phyloP scores from a whole-genome alignment of 2,797 vertebrate species.

The Oryzias sinensis region DNA sequence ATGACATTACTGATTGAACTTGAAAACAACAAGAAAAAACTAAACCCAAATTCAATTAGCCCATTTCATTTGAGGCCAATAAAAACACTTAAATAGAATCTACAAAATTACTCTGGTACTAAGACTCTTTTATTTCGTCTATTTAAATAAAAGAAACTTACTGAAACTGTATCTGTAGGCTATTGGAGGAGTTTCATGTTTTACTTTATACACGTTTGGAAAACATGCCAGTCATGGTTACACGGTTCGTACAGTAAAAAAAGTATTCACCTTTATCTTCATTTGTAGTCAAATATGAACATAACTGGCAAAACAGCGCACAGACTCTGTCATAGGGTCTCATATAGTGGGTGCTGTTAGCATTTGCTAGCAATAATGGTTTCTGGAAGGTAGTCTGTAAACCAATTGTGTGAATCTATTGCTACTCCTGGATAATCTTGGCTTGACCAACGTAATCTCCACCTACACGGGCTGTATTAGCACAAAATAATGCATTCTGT shows the following conservation, averaged over 20 bases:
- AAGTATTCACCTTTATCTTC: background rate
- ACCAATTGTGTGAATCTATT: background rate
- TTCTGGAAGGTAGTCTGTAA: constrained; percentile 21
- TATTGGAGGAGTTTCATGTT: too few species aligned
- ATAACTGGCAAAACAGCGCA: constrained; percentile 31
- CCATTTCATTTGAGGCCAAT: too few species aligned
- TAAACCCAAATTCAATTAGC: too few species aligned
- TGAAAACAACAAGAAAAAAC: too few species aligned
- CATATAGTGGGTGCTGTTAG: constrained; percentile 50
- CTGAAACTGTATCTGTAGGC: too few species aligned
- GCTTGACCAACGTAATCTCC: constrained; percentile 1
- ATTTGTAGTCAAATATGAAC: background rate
- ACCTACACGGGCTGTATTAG: constrained; percentile 1
- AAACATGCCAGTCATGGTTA: background rate
- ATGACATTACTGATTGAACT: too few species aligned
- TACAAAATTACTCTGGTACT: too few species aligned
- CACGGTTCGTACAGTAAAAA: background rate
- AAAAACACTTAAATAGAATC: too few species aligned
- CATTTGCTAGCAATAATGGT: constrained; percentile 54
- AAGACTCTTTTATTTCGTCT: too few species aligned
- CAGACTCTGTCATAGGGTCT: constrained; percentile 18
- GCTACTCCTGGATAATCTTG: background rate
- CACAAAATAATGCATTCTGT: constrained; percentile 6
- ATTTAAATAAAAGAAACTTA: too few species aligned
- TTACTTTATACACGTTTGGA: too few species aligned